Evolutionary conservation across 2,888 invertebrate genomes (phyloP), one percentile per base, ranked within the genome.

Genomic region (Hemistola chrysoprasaria): DNA sequence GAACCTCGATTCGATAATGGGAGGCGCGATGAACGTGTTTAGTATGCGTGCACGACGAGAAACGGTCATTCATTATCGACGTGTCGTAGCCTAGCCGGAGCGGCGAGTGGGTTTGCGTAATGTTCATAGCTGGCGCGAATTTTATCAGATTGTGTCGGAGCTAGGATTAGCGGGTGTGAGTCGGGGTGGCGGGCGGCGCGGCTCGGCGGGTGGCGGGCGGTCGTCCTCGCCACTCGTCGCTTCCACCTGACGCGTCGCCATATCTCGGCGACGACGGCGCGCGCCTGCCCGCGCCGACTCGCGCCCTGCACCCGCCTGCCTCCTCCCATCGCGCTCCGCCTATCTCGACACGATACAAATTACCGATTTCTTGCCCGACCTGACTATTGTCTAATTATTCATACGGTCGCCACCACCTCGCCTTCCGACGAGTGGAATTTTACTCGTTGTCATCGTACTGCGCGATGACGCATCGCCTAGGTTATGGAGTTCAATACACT

Each of bases 201-300:
- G 71, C 60, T 66, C 61, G 65, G 61, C 65, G 65, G 71, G 69
- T 25, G 70, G 71, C 65, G 69, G 70, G 65, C 77, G 74, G 68
- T 73, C 74, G 80, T 81, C 80, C 78, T 78, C 77, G 50, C 40
- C 37, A 71, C 74, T 79, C 81, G 83, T 81, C 80, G 78, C 81
- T 83, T 84, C 83, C 87, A 88, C 88, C 87, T 88, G 88, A 87
- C 87, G 87, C 85, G 86, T 81, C 80, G 85, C 82, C 80, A 81
- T 81, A 84, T 82, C 82, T 83, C 82, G 71, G 80, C 71, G 79
- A 71, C 73, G 35, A 21, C 27, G 78, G 80, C 73, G 74, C 74
- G 72, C 83, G 80, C 82, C 76, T 75, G 77, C 76, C 65, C 71
- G 73, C 79, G 27, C 11, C 25, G 11, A 71, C 72, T 78, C 77